Percentiles rank a stretch among this genome's conserved stretches.
Evolutionary conservation across 1,140 invertebrate species (phyloP).

Genomic region (Linepithema humile): DNA sequence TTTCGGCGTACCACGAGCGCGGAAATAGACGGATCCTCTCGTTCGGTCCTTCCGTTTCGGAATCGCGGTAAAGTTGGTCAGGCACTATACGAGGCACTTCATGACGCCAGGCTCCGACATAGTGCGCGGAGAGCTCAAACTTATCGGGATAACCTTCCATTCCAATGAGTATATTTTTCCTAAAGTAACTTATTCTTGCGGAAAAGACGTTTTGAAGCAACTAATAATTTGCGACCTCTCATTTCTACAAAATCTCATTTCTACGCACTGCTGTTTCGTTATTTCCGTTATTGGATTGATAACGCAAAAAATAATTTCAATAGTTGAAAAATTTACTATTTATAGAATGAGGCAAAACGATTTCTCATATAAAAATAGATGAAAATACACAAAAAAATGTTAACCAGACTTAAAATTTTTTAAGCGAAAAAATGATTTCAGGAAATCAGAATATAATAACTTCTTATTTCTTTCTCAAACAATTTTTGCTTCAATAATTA

Average conservation of each 20-base stretch:
- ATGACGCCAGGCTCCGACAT: slow-evolving; percentile 15
- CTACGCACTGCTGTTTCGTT: neutral
- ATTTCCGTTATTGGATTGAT: too few relatives aligned
- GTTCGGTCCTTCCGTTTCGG: slow-evolving; percentile 43
- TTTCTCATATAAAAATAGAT: too few relatives aligned
- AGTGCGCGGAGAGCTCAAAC: neutral
- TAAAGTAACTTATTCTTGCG: neutral
- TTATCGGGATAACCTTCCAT: slow-evolving; percentile 36
- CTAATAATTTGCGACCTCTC: neutral
- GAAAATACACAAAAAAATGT: too few relatives aligned
- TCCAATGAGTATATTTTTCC: slow-evolving; percentile 26
- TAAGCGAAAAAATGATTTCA: too few relatives aligned
- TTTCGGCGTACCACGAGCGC: slow-evolving; percentile 18
- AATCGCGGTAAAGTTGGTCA: slow-evolving; percentile 39
- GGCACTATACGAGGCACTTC: slow-evolving; percentile 19
- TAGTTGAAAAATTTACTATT: too few relatives aligned
- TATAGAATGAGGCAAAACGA: too few relatives aligned
- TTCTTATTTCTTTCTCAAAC: too few relatives aligned
- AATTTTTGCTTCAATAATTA: too few relatives aligned
- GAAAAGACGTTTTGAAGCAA: neutral
- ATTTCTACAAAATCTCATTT: neutral
- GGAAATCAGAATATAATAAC: too few relatives aligned
- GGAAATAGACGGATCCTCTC: slow-evolving; percentile 52
- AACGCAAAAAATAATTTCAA: too few relatives aligned
- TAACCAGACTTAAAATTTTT: too few relatives aligned